Evolutionary conservation across 2,797 vertebrate species (phyloP).

Genomic region (Poecilia velifera): DNA sequence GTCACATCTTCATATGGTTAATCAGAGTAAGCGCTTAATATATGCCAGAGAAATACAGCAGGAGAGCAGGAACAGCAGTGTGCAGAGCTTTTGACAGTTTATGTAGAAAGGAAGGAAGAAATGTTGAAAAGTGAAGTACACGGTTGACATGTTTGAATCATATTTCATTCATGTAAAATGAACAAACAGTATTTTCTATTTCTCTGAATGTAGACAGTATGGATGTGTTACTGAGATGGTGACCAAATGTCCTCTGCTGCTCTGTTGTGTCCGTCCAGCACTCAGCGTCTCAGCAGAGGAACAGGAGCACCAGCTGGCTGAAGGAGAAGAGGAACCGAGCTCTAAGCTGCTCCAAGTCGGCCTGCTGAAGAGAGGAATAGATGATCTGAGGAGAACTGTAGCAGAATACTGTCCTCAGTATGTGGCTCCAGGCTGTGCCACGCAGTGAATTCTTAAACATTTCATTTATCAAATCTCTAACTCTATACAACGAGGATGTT

Average conservation of each 20-base stretch:
- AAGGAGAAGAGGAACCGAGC: slow-evolving; percentile 82
- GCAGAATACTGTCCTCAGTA: slow-evolving; percentile 46
- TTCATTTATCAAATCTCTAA: too few species aligned
- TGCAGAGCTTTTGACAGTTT: background rate
- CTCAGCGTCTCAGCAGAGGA: slow-evolving; percentile 87
- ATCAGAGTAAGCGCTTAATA: background rate
- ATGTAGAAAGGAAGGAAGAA: background rate
- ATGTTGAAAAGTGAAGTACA: background rate
- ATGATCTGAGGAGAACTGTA: slow-evolving; percentile 89
- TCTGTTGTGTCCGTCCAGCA: slow-evolving; percentile 71
- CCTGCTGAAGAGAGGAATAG: slow-evolving; percentile 90
- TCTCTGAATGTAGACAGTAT: background rate
- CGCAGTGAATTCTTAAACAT: slow-evolving; percentile 18
- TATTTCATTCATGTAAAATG: background rate
- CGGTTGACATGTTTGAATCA: background rate
- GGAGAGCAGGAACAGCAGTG: background rate
- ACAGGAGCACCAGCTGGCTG: slow-evolving; percentile 77
- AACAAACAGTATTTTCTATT: background rate
- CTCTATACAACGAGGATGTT: background rate
- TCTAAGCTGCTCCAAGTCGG: slow-evolving; percentile 87
- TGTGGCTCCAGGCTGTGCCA: slow-evolving; percentile 25
- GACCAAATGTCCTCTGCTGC: background rate
- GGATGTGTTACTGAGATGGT: background rate
- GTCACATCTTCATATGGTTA: background rate
- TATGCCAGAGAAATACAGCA: background rate